Evolutionary conservation across 2,797 vertebrate species (phyloP).

Genomic region (Danio aesculapii): DNA sequence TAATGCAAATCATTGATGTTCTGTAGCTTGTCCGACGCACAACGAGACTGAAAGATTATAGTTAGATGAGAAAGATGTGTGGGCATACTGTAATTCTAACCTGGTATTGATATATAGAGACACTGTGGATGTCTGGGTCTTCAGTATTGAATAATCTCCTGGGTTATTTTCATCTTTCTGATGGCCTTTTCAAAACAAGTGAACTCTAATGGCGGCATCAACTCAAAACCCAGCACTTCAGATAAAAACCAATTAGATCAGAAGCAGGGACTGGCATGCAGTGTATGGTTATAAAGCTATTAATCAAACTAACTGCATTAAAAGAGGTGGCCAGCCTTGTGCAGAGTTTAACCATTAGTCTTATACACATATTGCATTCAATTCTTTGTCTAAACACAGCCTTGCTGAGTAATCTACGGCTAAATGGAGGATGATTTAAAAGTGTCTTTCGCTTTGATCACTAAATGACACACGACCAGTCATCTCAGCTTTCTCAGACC

Average conservation of each 20-base stretch:
- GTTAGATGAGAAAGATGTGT: not conserved
- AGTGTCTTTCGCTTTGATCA: slow-evolving; percentile 61
- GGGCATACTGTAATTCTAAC: not conserved
- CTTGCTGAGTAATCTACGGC: slow-evolving; percentile 61
- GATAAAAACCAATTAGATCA: slow-evolving; percentile 62
- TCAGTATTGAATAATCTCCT: not conserved
- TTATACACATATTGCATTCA: slow-evolving; percentile 62
- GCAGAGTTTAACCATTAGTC: slow-evolving; percentile 64
- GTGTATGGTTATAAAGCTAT: slow-evolving; percentile 55
- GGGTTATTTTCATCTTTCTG: slow-evolving; percentile 45
- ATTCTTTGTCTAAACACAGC: slow-evolving; percentile 48
- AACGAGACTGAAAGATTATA: slow-evolving; percentile 2
- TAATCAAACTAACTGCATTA: slow-evolving; percentile 67
- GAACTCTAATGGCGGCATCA: slow-evolving; percentile 46
- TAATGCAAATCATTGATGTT: slow-evolving; percentile 13
- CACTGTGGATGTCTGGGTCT: not conserved
- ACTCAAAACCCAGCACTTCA: slow-evolving; percentile 49
- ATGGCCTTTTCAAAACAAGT: slow-evolving; percentile 54
- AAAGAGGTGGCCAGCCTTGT: slow-evolving; percentile 56
- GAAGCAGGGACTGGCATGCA: slow-evolving; percentile 47
- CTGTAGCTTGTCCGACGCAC: slow-evolving; percentile 12
- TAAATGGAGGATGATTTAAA: slow-evolving; percentile 67
- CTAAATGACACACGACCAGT: slow-evolving; percentile 63
- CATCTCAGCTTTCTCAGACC: slow-evolving; percentile 59
- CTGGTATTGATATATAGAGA: not conserved